These are phyloP conservation scores for Hippocampus barbouri DNA, from an alignment of 2,113 vertebrate species.

Conservation along the genomic window DNA sequence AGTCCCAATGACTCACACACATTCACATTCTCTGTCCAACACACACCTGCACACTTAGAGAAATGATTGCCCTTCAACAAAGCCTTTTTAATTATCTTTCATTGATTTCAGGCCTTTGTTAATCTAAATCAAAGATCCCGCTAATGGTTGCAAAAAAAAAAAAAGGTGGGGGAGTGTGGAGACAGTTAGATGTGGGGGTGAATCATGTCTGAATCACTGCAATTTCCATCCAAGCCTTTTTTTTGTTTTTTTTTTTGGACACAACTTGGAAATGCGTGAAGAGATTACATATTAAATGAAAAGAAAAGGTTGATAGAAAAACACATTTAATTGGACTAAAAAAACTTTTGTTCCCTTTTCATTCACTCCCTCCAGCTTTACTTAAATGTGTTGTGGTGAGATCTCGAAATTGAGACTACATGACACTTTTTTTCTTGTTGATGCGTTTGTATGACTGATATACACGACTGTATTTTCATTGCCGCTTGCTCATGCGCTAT, in stretches of 20 bases:
- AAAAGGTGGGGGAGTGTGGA: constrained; percentile 8
- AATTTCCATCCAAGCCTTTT: constrained; percentile 36
- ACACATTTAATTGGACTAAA: constrained; percentile 16
- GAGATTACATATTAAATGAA: constrained; percentile 41
- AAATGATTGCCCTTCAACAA: constrained; percentile 66
- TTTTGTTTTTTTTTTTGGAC: constrained; percentile 17
- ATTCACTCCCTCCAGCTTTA: constrained; percentile 3
- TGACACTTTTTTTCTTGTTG: not conserved
- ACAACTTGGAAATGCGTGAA: constrained; percentile 31
- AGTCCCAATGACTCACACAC: constrained; percentile 21
- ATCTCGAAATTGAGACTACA: not conserved
- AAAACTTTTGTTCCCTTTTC: constrained; percentile 18
- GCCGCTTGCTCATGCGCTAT: no score
- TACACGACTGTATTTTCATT: no score
- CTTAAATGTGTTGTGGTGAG: constrained; percentile 3
- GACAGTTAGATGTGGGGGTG: constrained; percentile 29
- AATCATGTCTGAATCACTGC: constrained; percentile 44
- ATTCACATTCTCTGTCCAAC: constrained; percentile 22
- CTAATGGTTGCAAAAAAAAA: constrained; percentile 66
- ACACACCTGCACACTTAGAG: constrained; percentile 40
- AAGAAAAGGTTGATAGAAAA: constrained; percentile 14
- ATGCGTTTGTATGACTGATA: no score
- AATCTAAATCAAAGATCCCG: constrained; percentile 72
- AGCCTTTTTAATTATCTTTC: constrained; percentile 75
- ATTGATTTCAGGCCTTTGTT: constrained; percentile 69